Conservation (phyloP, 64 coral and sea anemone species). For the Montipora foliosa region DNA sequence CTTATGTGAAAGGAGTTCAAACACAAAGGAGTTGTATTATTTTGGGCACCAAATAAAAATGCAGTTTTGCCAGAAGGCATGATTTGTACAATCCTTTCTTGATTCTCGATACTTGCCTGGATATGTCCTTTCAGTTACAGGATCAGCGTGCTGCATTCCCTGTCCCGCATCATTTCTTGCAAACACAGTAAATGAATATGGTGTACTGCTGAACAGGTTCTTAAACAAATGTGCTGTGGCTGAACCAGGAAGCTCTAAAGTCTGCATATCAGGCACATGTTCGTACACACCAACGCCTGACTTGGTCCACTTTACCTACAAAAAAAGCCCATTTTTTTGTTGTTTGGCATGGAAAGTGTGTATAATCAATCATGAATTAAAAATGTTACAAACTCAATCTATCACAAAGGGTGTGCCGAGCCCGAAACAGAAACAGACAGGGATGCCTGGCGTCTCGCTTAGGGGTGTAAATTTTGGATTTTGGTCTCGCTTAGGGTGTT, state of each 20-base stretch:
- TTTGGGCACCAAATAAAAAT: too few relatives aligned
- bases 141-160: not conserved
- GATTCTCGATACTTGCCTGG: not conserved
- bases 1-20: too few relatives aligned
- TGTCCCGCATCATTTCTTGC: constrained; percentile 24
- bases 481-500: too few relatives aligned
- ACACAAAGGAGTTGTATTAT: too few relatives aligned
- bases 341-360: too few relatives aligned
- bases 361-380: too few relatives aligned
- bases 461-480: too few relatives aligned
- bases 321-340: not conserved
- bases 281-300: not conserved
- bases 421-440: too few relatives aligned
- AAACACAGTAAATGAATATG: constrained; percentile 44
- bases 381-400: too few relatives aligned
- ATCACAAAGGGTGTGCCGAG: too few relatives aligned
- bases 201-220: constrained; percentile 38
- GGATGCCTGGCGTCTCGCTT: too few relatives aligned
- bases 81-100: not conserved
- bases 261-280: not conserved
- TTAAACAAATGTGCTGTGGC: not conserved
- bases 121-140: constrained; percentile 1
- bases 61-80: too few relatives aligned
- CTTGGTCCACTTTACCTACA: constrained; percentile 48
- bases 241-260: not conserved